Evolutionary conservation across 2,888 invertebrate species (phyloP), one percentile per base, ranked within the genome.

Genomic region (Ormia ochracea): DNA sequence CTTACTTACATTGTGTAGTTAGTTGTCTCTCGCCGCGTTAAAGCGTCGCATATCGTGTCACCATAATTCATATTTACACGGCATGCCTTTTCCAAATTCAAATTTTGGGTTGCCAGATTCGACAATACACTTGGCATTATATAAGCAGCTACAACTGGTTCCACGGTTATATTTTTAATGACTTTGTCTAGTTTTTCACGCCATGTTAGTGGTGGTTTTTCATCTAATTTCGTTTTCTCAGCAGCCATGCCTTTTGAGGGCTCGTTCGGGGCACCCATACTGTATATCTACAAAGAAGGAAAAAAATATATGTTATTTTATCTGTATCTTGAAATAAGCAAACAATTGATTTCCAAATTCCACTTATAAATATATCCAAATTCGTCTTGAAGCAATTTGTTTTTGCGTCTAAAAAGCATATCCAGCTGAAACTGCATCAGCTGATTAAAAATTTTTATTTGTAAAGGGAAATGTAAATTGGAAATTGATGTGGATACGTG

Each of bases 71-170:
- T 91, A 88, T 96, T 96, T 0, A 96, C 96, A 81, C 96, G 90
- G 87, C 96, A 96, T 0, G 96, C 96, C 89, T 96, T 96, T 88
- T 96, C 96, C 85, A 96, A 91, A 88, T 95, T 95, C 59, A 96
- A 90, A 89, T 96, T 96, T 89, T 96, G 96, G 45, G 95, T 95
- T 19, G 96, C 96, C 82, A 96, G 87, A 52, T 93, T 93, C 1
- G 96, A 93, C 12, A 93, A 87, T 4, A 93, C 93, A 69, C 93
- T 93, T 2, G 93, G 93, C 81, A 93, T 90, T 0, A 93, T 92
- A 84, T 92, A 93, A 70, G 92, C 92, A 1, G 92, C 91, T 56
- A 93, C 85, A 77, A 93, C 91, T 1, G 93, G 93, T 85, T 94
- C 93, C 4, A 93, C 91, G 0, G 93, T 93, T 58, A 93, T 92